A percentile compares a stretch with the other conserved stretches of the same genome.
phyloP scores from a whole-genome alignment of 2,113 vertebrate species.

The Nesogale talazaci region DNA sequence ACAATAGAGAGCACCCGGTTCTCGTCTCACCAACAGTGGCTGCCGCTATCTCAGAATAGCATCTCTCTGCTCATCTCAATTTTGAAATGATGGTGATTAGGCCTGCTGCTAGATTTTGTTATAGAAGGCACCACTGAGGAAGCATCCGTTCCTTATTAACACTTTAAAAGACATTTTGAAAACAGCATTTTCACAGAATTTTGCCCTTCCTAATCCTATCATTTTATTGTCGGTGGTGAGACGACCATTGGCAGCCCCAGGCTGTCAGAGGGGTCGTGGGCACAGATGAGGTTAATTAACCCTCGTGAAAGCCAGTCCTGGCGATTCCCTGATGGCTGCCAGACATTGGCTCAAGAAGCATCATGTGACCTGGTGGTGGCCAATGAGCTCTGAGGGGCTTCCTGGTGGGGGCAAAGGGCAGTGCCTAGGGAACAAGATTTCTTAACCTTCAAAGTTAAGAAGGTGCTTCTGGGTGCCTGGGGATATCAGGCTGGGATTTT shows the following conservation, averaged over 20 bases:
- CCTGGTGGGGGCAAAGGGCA: neutral
- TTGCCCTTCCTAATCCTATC: conserved; percentile 2
- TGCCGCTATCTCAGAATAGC: neutral
- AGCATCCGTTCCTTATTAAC: conserved; percentile 1
- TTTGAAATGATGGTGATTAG: conserved; percentile 23
- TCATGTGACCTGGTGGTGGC: neutral
- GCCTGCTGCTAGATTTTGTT: neutral
- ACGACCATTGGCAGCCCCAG: neutral
- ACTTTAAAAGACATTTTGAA: conserved; percentile 26
- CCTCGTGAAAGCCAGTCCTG: neutral
- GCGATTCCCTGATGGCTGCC: neutral
- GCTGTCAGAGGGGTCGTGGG: neutral
- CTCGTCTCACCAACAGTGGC: neutral
- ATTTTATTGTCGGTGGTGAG: conserved; percentile 17
- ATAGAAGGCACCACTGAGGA: conserved; percentile 46
- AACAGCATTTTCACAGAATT: conserved; percentile 40
- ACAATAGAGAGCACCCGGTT: conserved; percentile 8
- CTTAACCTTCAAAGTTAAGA: neutral
- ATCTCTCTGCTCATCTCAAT: neutral
- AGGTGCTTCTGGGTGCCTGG: conserved; percentile 18
- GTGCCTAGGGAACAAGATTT: neutral
- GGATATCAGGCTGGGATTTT: neutral
- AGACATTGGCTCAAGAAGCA: neutral
- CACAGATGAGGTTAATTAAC: neutral
- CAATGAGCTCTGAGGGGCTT: neutral